Evolutionary conservation across 2,797 vertebrate genomes (phyloP), one percentile per base, ranked within the genome.

Genomic region (Gallinago nigripennis): DNA sequence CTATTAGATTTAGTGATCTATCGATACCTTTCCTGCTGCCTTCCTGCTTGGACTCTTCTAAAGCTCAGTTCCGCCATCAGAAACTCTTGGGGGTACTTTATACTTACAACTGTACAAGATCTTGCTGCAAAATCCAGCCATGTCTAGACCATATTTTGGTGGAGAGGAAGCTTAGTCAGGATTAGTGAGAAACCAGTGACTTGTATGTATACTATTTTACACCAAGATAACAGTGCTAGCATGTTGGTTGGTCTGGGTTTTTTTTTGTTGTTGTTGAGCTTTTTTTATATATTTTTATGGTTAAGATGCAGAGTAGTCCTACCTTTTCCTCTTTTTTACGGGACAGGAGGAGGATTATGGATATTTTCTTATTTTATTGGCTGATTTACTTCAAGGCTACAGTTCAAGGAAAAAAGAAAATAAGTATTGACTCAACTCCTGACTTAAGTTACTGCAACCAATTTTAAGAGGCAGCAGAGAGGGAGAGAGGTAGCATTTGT

Each of bases 291-390:
- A 15, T 53, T 53, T 53, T 86, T 8, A 30, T 12, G 23, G 16
- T 35, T 23, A 72, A 69, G 54, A 66, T 2, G 4, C 33, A 91
- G 12, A 85, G 14, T 16, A 70, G 25, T 18, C 27, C 46, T 33
- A 56, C 31, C 9, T 78, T 81, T 31, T 48, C 56, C 19, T 81
- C 9, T 41, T 14, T 30, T 70, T 50, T 21, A 24, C 18, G 17
- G 11, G 16, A 46, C 0, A 1, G 43, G 16, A 57, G 17, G 4
- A 69, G 2, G 5, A 50, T 50, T 72, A 45, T 8, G 35, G 33
- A 31, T 39, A 61, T 82, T 37, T 65, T 41, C 53, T 61, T 54
- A 23, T n/a, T 79, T 78, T 85, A 25, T 7, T 58, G 21, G 12
- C 30, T 53, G 37, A 68, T 50, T 81, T 86, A 75, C 45, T 77